Evolutionary conservation across 2,888 invertebrate genomes (phyloP).

Genomic region (Patella depressa): DNA sequence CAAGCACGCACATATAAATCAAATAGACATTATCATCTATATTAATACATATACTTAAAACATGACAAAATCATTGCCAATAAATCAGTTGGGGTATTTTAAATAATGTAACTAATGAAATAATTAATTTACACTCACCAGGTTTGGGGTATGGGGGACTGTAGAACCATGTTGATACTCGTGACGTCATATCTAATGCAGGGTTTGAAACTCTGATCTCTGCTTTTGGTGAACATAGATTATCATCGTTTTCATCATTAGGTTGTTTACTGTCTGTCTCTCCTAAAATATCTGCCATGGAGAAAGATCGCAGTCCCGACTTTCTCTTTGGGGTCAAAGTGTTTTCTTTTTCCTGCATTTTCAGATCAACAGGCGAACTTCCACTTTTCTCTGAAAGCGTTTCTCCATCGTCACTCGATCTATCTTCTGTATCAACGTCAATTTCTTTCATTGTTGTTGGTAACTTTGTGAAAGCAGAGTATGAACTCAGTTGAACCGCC

Average conservation of each 20-base stretch:
- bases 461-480: not conserved
- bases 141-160: not conserved
- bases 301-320: not conserved
- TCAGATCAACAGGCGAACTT: not conserved
- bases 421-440: not conserved
- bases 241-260: not conserved
- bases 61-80: too few relatives aligned
- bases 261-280: not conserved
- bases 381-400: not conserved
- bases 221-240: not conserved
- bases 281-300: constrained; percentile 6
- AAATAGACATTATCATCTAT: too few relatives aligned
- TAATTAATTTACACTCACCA: not conserved
- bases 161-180: constrained; percentile 4
- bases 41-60: too few relatives aligned
- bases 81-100: too few relatives aligned
- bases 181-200: not conserved
- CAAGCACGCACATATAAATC: too few relatives aligned
- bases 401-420: not conserved
- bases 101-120: too few relatives aligned
- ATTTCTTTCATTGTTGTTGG: not conserved
- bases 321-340: not conserved
- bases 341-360: constrained; percentile 6
- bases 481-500: not conserved
- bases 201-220: not conserved